These are phyloP conservation scores for Onychorhynchus coronatus DNA, from an alignment of 2,113 vertebrate species.

Conservation along the genomic window DNA sequence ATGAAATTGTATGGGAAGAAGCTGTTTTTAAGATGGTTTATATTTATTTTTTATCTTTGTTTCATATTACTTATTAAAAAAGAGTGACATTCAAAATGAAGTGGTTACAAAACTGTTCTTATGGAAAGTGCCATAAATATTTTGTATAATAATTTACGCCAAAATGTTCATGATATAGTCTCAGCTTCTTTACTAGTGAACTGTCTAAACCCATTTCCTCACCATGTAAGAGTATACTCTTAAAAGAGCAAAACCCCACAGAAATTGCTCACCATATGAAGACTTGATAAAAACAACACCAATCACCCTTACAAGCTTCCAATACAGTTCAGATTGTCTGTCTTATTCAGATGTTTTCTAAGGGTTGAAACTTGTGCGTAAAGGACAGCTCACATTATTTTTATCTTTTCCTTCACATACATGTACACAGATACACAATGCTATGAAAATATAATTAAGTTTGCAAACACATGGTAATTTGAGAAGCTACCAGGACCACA, in stretches of 20 bases:
- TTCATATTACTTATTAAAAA: neutral
- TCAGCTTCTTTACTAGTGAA: neutral
- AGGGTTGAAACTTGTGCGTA: neutral
- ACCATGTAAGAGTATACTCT: neutral
- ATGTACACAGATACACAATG: neutral
- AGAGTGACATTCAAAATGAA: neutral
- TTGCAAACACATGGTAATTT: neutral
- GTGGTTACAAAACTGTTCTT: neutral
- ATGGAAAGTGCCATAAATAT: neutral
- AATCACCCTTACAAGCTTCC: neutral
- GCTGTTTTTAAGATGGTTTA: neutral
- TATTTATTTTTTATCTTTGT: neutral
- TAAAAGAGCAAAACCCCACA: neutral
- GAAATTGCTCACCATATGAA: neutral
- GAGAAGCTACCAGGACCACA: neutral
- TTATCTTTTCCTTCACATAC: neutral
- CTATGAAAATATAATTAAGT: neutral
- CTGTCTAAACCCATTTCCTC: neutral
- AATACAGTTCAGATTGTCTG: neutral
- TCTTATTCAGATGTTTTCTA: neutral
- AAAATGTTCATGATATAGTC: neutral
- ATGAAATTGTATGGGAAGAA: neutral
- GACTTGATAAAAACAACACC: neutral
- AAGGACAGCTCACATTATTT: neutral
- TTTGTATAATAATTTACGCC: neutral